These are phyloP conservation scores for Pygocentrus nattereri DNA, from an alignment of 2,797 vertebrate species.

Conservation along the genomic window DNA sequence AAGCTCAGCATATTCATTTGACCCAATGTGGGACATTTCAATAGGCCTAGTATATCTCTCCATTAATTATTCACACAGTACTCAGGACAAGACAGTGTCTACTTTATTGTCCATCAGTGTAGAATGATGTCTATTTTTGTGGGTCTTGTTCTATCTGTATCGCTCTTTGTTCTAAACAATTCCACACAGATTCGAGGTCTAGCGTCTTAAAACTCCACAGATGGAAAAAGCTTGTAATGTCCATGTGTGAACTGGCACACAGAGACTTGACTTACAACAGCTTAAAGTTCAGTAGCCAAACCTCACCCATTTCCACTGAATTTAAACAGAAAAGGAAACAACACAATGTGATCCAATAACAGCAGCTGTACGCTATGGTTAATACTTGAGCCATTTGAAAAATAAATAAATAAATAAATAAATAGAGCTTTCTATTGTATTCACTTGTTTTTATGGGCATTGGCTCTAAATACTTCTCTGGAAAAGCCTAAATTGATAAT, in stretches of 20 bases:
- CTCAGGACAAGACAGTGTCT: neutral
- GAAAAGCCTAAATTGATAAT: neutral
- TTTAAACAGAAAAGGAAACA: neutral
- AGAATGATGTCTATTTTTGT: conserved; percentile 14
- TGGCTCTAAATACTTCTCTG: neutral
- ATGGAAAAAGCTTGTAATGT: conserved; percentile 5
- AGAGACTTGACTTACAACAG: neutral
- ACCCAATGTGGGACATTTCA: conserved; percentile 9
- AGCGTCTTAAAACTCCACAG: neutral
- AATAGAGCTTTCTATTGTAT: no score
- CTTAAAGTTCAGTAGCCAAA: neutral
- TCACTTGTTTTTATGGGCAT: neutral
- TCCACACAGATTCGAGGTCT: neutral
- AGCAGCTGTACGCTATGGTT: neutral
- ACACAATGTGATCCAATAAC: neutral
- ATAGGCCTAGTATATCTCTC: neutral
- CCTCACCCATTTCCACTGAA: neutral
- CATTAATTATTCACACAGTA: conserved; percentile 33
- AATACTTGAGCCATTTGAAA: neutral
- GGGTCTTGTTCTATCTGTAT: neutral
- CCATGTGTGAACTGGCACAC: neutral
- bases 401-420: no score
- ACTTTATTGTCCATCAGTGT: conserved; percentile 1
- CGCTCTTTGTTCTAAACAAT: neutral
- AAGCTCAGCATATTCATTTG: conserved; percentile 5